Base-by-base conservation (phyloP, 2,888 invertebrate genomes). In the Trilocha varians region DNA sequence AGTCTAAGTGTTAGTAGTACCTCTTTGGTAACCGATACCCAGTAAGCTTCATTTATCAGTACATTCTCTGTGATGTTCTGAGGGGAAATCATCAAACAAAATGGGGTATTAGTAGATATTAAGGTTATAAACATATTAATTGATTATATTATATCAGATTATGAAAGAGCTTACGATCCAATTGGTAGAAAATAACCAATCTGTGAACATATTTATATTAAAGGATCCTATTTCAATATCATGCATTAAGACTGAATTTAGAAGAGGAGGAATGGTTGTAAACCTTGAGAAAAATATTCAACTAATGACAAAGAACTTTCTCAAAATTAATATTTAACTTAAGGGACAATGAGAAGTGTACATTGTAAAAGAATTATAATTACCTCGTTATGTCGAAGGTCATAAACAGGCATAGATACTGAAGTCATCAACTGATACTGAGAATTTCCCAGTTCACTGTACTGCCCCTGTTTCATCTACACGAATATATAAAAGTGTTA, bases 31-130 rank as follows among this genome's bases (percentile, higher is more conserved):
- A 93, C 91, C 87, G 92, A 91, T 88, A 94, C 93, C 95, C 95
- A 95, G 88, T 93, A 92, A 78, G 94, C 94, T 90, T 95, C 95
- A 90, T 95, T 96, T 89, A 95, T 91, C 90, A 95, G 94, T 88
- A 95, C 92, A 90, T 94, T 92, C 91, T 95, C 94, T 89, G 95
- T 95, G 92, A 96, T 94, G 90, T 96, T 96, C 96, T 96, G 94
- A 88, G 90, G 90, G 89, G 89, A 91, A 88, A 90, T 78, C 79
- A 80, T 78, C 76, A 85, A 85, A 85, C 73, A 85, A 85, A 83
- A 83, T 64, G 70, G 72, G 82, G 66, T 82, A 84, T 82, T 83
- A 82, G 72, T 70, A 77, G 59, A 70, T 65, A 78, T 66, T 74
- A 66, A 63, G 53, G 64, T 47, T 38, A 37, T 47, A 35, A 46